phyloP scores from a whole-genome alignment of 2,113 vertebrate genomes.

The Poeciliopsis retropinna region DNA sequence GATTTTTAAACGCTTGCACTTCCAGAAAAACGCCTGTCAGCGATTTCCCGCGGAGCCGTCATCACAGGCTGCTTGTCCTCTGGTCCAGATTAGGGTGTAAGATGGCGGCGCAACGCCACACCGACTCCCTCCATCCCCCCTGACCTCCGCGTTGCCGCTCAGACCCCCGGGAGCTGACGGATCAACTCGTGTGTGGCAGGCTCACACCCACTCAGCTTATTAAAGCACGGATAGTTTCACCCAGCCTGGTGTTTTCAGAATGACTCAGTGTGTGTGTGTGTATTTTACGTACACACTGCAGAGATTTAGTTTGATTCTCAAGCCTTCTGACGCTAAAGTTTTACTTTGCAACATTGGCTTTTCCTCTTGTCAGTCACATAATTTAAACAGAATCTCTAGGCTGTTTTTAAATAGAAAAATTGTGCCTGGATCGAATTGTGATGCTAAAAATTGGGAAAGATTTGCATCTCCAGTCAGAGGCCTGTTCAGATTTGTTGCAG shows the following conservation, averaged over 20 bases:
- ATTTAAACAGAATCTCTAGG: too few relatives aligned
- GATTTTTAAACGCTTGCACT: constrained; percentile 12
- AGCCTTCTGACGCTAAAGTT: too few relatives aligned
- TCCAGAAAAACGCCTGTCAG: constrained; percentile 14
- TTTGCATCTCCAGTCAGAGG: too few relatives aligned
- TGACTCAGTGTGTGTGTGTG: constrained; percentile 24
- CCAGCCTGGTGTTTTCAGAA: constrained; percentile 30
- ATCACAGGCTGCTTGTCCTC: neutral
- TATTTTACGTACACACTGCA: constrained; percentile 6
- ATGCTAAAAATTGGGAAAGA: too few relatives aligned
- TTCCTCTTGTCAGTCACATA: neutral
- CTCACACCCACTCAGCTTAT: constrained; percentile 24
- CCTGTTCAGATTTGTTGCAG: too few relatives aligned
- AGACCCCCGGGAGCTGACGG: neutral
- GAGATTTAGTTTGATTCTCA: neutral
- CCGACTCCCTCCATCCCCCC: constrained; percentile 11
- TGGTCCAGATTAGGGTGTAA: constrained; percentile 4
- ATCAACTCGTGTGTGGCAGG: constrained; percentile 17
- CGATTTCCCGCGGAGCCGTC: constrained; percentile 16
- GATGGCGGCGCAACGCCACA: neutral
- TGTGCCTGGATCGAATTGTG: too few relatives aligned
- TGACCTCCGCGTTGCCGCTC: constrained; percentile 1
- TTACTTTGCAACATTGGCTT: neutral
- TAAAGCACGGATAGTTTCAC: constrained; percentile 18
- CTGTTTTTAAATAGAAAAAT: too few relatives aligned